Base-by-base conservation (phyloP, 2,113 vertebrate genomes). In the Trogon surrucura region DNA sequence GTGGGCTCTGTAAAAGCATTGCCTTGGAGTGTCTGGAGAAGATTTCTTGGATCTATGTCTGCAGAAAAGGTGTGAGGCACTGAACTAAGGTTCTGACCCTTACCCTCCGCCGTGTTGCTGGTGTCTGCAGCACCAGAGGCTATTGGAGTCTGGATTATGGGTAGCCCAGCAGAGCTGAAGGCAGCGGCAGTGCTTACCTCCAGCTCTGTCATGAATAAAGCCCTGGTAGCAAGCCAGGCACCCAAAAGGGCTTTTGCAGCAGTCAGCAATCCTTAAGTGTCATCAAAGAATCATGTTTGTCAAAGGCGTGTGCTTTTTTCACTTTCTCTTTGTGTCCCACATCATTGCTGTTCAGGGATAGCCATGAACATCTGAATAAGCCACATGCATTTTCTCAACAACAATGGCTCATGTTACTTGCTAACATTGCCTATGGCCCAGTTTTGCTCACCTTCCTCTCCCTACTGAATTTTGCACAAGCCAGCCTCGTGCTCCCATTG, bases 71-170 rank as follows among this genome's bases (percentile, higher is more conserved):
- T 22, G 56, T 70, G 50, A 13, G 13, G 11, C 44, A 75, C 51
- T 2, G 9, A 53, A 58, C 0, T 29, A 61, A 60, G 11, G 29
- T 48, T 74, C 50, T 70, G 50, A 9, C 25, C 1, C 0, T 41
- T 34, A 20, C 44, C 16, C 13, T 69, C 9, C 58, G 9, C 22
- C 1, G 1, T 34, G 10, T 11, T 1, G 1, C 26, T 82, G 60
- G 16, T 0, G 0, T 15, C 58, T 78, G 71, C 41, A 78, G 27
- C 41, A 61, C 16, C 1, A 1, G 48, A 30, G 7, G 34, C 6
- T 1, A 0, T 8, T 34, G 36, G 36, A 45, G 30, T 53, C 27
- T 73, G 48, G 15, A n/a, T 38, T 78, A 38, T 11, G 10, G 50
- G n/a, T 65, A 60, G 20, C 36, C 17, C n/a, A 32, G 18, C 21